A percentile compares a stretch with the other conserved stretches of the same genome.
Evolutionary conservation across 2,888 invertebrate species (phyloP).

Genomic region (Cerastis rubricosa): DNA sequence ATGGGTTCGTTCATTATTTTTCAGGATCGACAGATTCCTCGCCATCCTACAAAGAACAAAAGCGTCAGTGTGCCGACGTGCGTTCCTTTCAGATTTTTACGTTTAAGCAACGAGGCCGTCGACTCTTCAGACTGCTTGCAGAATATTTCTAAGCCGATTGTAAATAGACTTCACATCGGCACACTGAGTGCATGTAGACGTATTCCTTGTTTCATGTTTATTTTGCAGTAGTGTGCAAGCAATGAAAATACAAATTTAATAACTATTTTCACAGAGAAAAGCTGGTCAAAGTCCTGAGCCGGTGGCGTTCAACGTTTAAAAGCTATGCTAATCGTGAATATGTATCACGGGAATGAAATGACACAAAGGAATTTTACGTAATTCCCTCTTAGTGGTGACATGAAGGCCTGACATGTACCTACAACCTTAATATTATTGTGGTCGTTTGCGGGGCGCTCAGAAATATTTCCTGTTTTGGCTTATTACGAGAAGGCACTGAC

Average conservation of each 20-base stretch:
- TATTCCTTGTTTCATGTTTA: conserved; percentile 30
- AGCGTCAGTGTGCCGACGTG: conserved; percentile 34
- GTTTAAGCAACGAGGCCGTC: conserved; percentile 45
- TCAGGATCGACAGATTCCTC: conserved; percentile 45
- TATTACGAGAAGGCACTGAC: conserved; percentile 41
- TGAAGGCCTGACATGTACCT: conserved; percentile 25
- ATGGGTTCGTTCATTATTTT: conserved; percentile 54
- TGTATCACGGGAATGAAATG: conserved; percentile 53
- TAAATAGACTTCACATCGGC: conserved; percentile 38
- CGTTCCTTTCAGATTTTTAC: conserved; percentile 41
- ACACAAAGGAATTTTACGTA: conserved; percentile 62
- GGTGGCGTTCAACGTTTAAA: conserved; percentile 44
- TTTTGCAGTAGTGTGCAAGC: not conserved
- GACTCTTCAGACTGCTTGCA: conserved; percentile 37
- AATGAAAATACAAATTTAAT: conserved; percentile 35
- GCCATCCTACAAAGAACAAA: conserved; percentile 53
- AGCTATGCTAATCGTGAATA: conserved; percentile 55
- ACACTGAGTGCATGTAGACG: conserved; percentile 8
- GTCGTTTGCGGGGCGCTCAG: conserved; percentile 27
- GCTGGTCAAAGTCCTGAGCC: conserved; percentile 38
- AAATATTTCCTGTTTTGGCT: conserved; percentile 58
- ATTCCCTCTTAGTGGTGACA: conserved; percentile 61
- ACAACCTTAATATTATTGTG: conserved; percentile 59
- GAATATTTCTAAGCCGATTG: conserved; percentile 47
- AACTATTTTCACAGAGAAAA: conserved; percentile 49